Evolutionary conservation across 2,797 vertebrate species (phyloP).

Genomic region (Molossus molossus): DNA sequence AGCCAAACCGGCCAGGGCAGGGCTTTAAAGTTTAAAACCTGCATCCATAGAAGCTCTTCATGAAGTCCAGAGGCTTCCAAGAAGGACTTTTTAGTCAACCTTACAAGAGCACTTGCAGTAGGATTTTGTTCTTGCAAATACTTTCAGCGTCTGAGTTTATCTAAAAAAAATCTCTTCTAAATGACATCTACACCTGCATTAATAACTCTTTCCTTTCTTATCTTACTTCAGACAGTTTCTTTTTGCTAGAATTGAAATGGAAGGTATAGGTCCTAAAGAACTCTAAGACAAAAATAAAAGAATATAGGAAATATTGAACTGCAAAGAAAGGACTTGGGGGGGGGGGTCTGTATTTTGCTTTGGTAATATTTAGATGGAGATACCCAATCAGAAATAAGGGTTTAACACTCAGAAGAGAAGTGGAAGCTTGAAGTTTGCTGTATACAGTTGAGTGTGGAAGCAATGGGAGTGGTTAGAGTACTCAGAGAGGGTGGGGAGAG

Average conservation of each 20-base stretch:
- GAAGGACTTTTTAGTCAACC: slow-evolving; percentile 43
- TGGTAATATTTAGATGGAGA: neutral
- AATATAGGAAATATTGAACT: neutral
- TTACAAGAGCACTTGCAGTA: slow-evolving; percentile 35
- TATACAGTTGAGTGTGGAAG: neutral
- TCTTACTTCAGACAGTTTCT: slow-evolving; percentile 19
- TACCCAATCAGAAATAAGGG: neutral
- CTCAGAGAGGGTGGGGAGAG: neutral
- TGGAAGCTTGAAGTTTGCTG: neutral
- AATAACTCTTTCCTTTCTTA: neutral
- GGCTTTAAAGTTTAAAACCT: slow-evolving; percentile 39
- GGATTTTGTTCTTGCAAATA: slow-evolving; percentile 64
- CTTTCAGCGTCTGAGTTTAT: slow-evolving; percentile 59
- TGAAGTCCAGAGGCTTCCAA: neutral
- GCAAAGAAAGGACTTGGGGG: neutral
- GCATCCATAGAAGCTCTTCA: neutral
- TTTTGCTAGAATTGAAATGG: slow-evolving; percentile 37
- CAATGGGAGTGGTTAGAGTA: neutral
- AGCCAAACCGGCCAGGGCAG: neutral
- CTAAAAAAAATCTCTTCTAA: slow-evolving; percentile 44
- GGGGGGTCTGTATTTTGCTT: slow-evolving; percentile 16
- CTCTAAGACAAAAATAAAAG: slow-evolving; percentile 31
- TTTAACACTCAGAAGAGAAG: slow-evolving; percentile 50
- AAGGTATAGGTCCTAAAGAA: neutral
- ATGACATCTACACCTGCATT: neutral